Conservation (phyloP, 92 coral and sea anemone genomes). For the Palythoa grandis region DNA sequence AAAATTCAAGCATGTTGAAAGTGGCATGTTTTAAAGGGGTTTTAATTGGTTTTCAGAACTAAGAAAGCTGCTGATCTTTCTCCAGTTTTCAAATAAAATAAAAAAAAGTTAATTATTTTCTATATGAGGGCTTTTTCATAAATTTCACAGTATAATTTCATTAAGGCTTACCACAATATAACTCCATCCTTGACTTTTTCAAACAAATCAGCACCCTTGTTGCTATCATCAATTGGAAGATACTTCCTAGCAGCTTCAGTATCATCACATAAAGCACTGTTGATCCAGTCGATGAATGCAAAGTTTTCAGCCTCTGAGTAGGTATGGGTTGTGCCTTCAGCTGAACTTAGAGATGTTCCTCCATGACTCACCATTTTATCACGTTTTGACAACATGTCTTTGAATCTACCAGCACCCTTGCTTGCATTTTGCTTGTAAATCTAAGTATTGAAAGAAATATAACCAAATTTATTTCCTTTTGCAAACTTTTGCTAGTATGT, state of each 20-base stretch:
- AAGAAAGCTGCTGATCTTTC: too few relatives aligned
- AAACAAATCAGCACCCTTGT: slow-evolving; percentile 78
- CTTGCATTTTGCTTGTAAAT: slow-evolving; percentile 49
- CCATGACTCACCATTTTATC: slow-evolving; percentile 71
- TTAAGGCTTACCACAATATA: slow-evolving; percentile 72
- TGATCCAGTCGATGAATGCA: slow-evolving; percentile 97
- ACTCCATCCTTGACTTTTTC: slow-evolving; percentile 88
- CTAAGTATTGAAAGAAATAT: neutral
- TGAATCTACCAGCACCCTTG: slow-evolving; percentile 56
- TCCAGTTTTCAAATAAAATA: too few relatives aligned
- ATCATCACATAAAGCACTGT: slow-evolving; percentile 78
- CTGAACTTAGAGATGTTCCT: slow-evolving; percentile 86
- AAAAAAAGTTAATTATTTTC: too few relatives aligned
- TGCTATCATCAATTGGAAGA: slow-evolving; percentile 70
- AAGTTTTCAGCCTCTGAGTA: slow-evolving; percentile 83
- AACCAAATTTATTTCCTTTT: too few relatives aligned
- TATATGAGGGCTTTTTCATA: too few relatives aligned
- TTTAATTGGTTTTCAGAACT: too few relatives aligned
- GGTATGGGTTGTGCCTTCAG: slow-evolving; percentile 93
- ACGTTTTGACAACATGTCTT: slow-evolving; percentile 65
- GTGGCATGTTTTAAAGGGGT: too few relatives aligned
- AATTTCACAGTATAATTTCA: too few relatives aligned
- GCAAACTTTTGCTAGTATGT: too few relatives aligned
- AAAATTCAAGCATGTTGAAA: too few relatives aligned
- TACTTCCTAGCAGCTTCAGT: slow-evolving; percentile 61